These are phyloP conservation scores for Doris montereyensis DNA, from an alignment of 2,888 invertebrate genomes.

Conservation along the genomic window DNA sequence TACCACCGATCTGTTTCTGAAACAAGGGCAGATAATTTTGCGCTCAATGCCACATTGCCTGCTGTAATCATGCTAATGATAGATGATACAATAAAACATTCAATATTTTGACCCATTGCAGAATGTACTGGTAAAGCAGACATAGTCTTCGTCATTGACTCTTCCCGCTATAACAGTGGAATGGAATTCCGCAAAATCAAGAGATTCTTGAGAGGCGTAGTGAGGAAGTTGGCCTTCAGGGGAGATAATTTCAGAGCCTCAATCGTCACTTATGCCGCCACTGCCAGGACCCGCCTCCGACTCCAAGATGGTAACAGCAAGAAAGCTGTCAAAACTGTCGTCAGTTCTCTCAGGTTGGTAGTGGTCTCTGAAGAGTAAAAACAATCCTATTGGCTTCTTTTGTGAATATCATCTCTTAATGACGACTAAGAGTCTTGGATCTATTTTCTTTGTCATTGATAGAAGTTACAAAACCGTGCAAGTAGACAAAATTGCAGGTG, in stretches of 20 bases:
- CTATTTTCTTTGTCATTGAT: no score
- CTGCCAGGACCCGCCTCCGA: conserved; percentile 51
- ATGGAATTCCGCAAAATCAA: conserved; percentile 56
- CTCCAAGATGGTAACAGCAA: conserved; percentile 54
- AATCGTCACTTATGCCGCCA: conserved; percentile 59
- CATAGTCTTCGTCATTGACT: conserved; percentile 66
- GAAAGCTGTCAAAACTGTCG: conserved; percentile 52
- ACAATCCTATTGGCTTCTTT: no score
- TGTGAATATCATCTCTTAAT: no score
- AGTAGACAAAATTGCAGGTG: no score
- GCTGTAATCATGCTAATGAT: no score
- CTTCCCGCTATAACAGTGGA: conserved; percentile 63
- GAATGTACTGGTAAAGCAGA: conserved; percentile 61
- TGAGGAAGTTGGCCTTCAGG: conserved; percentile 62
- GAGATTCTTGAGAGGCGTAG: conserved; percentile 57
- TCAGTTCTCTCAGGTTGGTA: conserved; percentile 62
- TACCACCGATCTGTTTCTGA: no score
- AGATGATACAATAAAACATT: no score
- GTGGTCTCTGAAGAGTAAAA: no score
- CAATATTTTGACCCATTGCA: conserved; percentile 38
- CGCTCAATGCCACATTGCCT: no score
- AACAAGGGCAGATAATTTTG: no score
- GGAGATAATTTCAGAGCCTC: conserved; percentile 59
- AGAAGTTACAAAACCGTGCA: no score
- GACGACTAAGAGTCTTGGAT: no score